Conservation (phyloP, 2,797 vertebrate species). For the Acomys russatus region DNA sequence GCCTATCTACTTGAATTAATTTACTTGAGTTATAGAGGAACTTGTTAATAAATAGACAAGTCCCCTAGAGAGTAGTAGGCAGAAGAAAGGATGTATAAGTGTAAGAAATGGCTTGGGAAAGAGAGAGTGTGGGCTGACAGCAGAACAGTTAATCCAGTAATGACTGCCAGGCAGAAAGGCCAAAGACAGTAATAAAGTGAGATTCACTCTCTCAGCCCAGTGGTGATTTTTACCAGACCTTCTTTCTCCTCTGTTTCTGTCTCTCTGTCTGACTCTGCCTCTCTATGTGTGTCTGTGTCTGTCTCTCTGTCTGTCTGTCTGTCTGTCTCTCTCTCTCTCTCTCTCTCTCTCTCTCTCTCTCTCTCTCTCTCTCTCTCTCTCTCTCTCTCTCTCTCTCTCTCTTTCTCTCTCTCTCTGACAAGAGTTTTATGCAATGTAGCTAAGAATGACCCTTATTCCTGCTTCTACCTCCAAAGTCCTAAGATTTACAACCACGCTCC, state of each 20-base stretch:
- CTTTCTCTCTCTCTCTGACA: not conserved
- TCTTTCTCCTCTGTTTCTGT: not conserved
- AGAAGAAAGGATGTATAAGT: not conserved
- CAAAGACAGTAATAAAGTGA: not conserved
- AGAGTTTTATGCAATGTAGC: not conserved
- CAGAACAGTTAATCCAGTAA: accelerated
- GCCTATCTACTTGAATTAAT: not conserved
- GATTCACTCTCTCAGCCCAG: not conserved
- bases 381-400: no score
- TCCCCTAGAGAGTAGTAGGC: not conserved
- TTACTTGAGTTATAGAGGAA: no score
- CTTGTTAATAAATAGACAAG: not conserved
- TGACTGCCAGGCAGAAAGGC: no score
- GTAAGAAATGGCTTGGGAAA: not conserved
- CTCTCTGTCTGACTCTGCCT: no score
- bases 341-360: no score
- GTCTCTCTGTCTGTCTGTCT: no score
- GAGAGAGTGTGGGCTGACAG: accelerated
- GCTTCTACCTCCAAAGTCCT: not conserved
- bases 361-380: not conserved
- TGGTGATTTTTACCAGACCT: not conserved
- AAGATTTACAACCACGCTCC: not conserved
- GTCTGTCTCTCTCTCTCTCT: no score
- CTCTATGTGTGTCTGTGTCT: not conserved
- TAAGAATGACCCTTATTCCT: not conserved